Conservation (phyloP, 2,113 vertebrate genomes). For the Kobus ellipsiprymnus region DNA sequence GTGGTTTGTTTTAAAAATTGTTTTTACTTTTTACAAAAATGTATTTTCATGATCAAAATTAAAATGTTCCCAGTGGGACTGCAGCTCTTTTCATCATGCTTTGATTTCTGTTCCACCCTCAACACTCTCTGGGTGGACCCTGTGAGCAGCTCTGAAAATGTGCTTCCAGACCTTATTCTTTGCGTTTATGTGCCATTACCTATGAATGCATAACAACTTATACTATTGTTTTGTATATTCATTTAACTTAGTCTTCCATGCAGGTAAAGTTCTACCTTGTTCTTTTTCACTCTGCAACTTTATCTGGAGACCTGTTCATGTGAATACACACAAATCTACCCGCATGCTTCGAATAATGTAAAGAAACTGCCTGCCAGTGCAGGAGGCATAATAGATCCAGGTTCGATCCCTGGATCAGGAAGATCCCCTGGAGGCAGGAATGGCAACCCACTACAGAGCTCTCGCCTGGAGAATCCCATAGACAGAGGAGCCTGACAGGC, state of each 20-base stretch:
- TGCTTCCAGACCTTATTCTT: not conserved
- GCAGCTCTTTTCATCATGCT: not conserved
- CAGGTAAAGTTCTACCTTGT: not conserved
- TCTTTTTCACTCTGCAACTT: not conserved
- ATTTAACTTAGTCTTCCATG: not conserved
- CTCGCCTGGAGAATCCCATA: not conserved
- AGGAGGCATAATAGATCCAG: not conserved
- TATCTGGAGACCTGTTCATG: not conserved
- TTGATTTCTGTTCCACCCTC: not conserved
- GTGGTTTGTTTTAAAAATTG: not conserved
- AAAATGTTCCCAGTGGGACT: not conserved
- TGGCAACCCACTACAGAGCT: not conserved
- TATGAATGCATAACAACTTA: not conserved
- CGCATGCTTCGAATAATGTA: not conserved
- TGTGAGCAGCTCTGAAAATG: not conserved
- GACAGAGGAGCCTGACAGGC: not conserved
- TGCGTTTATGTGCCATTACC: not conserved
- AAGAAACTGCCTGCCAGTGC: not conserved
- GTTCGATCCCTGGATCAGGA: not conserved
- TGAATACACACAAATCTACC: not conserved
- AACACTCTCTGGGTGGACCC: not conserved
- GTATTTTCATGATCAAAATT: not conserved
- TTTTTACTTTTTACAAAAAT: not conserved
- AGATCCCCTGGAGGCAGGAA: not conserved
- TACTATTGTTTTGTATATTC: not conserved